phyloP scores from a whole-genome alignment of 2,113 vertebrate genomes.

The Talpa occidentalis region DNA sequence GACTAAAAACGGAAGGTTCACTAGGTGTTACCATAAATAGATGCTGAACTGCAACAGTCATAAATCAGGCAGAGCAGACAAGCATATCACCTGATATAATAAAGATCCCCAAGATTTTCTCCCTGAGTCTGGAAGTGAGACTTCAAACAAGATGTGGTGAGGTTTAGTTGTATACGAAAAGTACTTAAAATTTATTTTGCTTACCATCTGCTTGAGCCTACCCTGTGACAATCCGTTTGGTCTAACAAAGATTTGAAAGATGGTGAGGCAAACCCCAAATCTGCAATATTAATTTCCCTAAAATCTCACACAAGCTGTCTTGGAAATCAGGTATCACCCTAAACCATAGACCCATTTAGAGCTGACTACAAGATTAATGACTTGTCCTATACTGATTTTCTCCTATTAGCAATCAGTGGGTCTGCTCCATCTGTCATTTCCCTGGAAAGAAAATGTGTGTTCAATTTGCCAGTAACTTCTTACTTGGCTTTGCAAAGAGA shows the following conservation, averaged over 20 bases:
- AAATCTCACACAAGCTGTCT: conserved; percentile 87
- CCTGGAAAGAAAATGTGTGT: conserved; percentile 78
- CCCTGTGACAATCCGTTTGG: conserved; percentile 81
- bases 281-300: conserved; percentile 84
- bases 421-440: conserved; percentile 93
- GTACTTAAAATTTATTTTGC: conserved; percentile 79
- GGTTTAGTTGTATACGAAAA: conserved; percentile 79
- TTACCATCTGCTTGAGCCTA: conserved; percentile 87
- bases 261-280: conserved; percentile 78
- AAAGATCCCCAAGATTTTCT: conserved; percentile 72
- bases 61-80: conserved; percentile 82
- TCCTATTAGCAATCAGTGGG: conserved; percentile 91
- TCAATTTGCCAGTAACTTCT: conserved; percentile 82
- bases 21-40: conserved; percentile 78
- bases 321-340: conserved; percentile 91
- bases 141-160: conserved; percentile 65
- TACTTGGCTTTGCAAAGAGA: conserved; percentile 73
- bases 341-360: conserved; percentile 93
- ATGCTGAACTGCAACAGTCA: conserved; percentile 70
- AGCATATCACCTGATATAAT: conserved; percentile 72
- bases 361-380: conserved; percentile 98
- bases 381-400: conserved; percentile 89
- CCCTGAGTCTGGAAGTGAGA: conserved; percentile 78
- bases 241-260: conserved; percentile 82
- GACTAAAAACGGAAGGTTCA: conserved; percentile 66